Evolutionary conservation across 2,797 vertebrate genomes (phyloP).

Genomic region (Coregonus ussuriensis): DNA sequence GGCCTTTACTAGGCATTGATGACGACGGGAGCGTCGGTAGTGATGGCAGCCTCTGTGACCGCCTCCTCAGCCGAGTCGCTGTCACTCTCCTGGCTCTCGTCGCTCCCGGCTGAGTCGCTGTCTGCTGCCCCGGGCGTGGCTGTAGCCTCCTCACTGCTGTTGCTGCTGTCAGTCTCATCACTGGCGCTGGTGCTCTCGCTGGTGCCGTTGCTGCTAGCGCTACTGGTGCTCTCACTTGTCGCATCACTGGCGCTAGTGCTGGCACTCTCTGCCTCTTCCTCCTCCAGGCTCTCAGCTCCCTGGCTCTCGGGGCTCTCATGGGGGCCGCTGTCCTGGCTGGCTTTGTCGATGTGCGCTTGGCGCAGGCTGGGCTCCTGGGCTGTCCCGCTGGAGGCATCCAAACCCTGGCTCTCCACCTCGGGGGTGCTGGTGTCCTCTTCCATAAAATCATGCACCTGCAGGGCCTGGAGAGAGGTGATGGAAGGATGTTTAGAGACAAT

Average conservation of each 20-base stretch:
- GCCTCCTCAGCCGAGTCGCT: slow-evolving; percentile 62
- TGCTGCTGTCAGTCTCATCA: slow-evolving; percentile 49
- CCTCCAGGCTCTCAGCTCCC: not conserved
- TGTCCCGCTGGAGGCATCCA: slow-evolving; percentile 57
- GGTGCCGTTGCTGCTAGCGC: too few relatives aligned
- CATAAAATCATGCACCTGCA: slow-evolving; percentile 69
- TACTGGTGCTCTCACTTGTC: too few relatives aligned
- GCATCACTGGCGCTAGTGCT: too few relatives aligned
- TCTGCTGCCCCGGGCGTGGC: slow-evolving; percentile 67
- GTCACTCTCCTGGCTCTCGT: slow-evolving; percentile 63
- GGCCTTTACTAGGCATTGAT: slow-evolving; percentile 69
- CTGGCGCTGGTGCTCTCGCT: slow-evolving; percentile 21
- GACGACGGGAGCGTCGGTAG: slow-evolving; percentile 30
- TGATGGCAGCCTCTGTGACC: not conserved
- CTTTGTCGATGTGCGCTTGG: slow-evolving; percentile 48
- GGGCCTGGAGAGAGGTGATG: slow-evolving; percentile 50
- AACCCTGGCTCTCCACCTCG: slow-evolving; percentile 71
- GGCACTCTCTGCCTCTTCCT: slow-evolving; percentile 43
- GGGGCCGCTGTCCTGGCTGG: not conserved
- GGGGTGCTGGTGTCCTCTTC: slow-evolving; percentile 79
- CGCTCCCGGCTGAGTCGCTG: slow-evolving; percentile 58
- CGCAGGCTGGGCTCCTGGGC: slow-evolving; percentile 38
- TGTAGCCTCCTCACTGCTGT: slow-evolving; percentile 76
- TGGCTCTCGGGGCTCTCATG: not conserved
- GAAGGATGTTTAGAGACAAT: not conserved